These are phyloP conservation scores for Lytechinus pictus DNA, from an alignment of 35 echinoderm and acorn worm species.

Conservation along the genomic window DNA sequence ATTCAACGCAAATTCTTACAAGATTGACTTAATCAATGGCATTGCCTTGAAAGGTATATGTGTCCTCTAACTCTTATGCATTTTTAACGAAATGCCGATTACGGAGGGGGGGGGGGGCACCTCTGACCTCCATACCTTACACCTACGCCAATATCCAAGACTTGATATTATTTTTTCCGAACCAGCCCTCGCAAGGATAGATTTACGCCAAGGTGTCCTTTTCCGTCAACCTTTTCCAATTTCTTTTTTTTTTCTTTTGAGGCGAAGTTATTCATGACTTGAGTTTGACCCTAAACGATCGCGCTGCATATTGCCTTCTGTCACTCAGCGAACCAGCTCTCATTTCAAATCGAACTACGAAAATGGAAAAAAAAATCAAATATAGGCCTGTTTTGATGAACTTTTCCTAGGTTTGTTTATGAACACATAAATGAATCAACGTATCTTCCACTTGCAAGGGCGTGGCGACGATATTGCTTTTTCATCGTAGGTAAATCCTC, in stretches of 20 bases:
- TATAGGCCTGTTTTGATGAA: neutral
- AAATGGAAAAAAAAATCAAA: neutral
- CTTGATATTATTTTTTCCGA: neutral
- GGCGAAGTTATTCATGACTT: neutral
- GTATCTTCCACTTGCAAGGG: neutral
- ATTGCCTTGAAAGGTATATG: too few relatives aligned
- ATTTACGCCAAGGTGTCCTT: neutral
- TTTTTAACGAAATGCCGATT: too few relatives aligned
- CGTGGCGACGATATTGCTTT: too few relatives aligned
- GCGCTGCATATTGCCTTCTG: neutral
- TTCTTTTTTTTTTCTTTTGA: neutral
- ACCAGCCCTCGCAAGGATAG: neutral
- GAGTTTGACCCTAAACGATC: conserved; percentile 9
- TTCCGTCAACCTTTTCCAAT: neutral
- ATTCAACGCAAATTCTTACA: too few relatives aligned
- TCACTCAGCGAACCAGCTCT: neutral
- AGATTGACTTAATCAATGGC: too few relatives aligned
- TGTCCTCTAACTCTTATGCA: too few relatives aligned
- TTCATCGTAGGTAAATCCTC: too few relatives aligned
- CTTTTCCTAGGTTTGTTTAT: neutral
- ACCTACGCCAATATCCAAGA: neutral
- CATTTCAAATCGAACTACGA: neutral
- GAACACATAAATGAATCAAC: neutral
- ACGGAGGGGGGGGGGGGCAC: neutral
- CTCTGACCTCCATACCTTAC: neutral